phyloP scores from a whole-genome alignment of 2,113 vertebrate genomes.

The Girardinichthys multiradiatus region DNA sequence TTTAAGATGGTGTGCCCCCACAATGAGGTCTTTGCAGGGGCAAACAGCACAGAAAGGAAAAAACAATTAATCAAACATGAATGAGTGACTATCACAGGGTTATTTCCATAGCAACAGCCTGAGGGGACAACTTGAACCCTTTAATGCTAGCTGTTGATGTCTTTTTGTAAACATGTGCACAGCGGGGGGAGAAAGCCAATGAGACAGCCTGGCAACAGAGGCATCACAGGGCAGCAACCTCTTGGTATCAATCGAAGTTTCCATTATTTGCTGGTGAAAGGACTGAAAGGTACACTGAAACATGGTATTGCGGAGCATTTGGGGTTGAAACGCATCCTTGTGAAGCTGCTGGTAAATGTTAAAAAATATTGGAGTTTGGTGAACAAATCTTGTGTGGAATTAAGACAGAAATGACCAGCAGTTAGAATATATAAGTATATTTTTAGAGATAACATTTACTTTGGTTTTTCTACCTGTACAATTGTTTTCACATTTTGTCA shows the following conservation, averaged over 20 bases:
- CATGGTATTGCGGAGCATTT: conserved; percentile 47
- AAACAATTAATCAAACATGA: conserved; percentile 83
- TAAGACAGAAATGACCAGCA: conserved; percentile 36
- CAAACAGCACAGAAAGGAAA: conserved; percentile 63
- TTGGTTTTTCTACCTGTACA: not conserved
- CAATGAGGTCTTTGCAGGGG: conserved; percentile 69
- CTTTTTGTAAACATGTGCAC: conserved; percentile 81
- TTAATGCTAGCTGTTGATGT: conserved; percentile 79
- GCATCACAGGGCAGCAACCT: conserved; percentile 77
- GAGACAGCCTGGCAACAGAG: conserved; percentile 76
- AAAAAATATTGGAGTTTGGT: conserved; percentile 28
- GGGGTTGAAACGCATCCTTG: conserved; percentile 43
- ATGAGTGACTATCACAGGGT: conserved; percentile 75
- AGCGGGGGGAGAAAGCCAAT: conserved; percentile 68
- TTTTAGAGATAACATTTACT: not conserved
- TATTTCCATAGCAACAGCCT: conserved; percentile 83
- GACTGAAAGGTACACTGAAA: conserved; percentile 60
- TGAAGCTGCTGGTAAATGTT: conserved; percentile 27
- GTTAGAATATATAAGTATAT: conserved; percentile 3
- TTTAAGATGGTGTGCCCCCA: conserved; percentile 65
- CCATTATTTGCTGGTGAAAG: conserved; percentile 72
- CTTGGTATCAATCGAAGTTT: conserved; percentile 76
- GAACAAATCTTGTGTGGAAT: not conserved
- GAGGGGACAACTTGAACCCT: conserved; percentile 78
- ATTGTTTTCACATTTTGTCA: not conserved